Evolutionary conservation across 2,888 invertebrate genomes (phyloP).

Genomic region (Amaurobius ferox): DNA sequence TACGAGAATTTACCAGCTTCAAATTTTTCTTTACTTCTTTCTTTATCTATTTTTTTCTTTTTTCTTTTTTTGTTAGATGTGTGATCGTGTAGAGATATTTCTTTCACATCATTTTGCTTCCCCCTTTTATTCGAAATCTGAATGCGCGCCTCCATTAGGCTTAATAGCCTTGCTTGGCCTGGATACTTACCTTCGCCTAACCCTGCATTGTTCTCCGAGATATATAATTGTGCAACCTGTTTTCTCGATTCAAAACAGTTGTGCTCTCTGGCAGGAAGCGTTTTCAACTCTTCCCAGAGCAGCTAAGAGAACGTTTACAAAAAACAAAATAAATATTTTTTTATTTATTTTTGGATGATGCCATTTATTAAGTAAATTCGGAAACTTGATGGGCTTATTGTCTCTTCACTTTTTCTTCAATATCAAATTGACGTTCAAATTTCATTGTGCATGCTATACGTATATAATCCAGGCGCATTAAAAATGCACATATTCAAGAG

Average conservation of each 20-base stretch:
- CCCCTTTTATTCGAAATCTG: constrained; percentile 8
- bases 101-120: neutral
- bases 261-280: neutral
- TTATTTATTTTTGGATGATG: neutral
- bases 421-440: no score
- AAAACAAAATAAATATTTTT: no score
- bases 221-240: constrained; percentile 53
- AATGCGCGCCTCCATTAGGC: constrained; percentile 55
- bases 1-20: no score
- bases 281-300: neutral
- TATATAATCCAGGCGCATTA: no score
- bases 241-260: neutral
- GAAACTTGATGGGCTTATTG: neutral
- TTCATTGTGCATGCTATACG: no score
- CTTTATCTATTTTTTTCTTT: constrained; percentile 9
- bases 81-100: neutral
- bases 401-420: no score
- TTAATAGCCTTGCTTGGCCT: constrained; percentile 61
- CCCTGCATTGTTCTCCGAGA: constrained; percentile 54
- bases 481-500: no score
- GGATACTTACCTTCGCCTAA: constrained; percentile 62
- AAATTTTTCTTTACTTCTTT: no score
- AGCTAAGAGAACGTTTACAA: no score
- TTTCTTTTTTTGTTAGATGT: neutral
- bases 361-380: neutral